These are phyloP conservation scores for Tribolium freemani DNA, from an alignment of 2,888 invertebrate genomes.

Conservation along the genomic window DNA sequence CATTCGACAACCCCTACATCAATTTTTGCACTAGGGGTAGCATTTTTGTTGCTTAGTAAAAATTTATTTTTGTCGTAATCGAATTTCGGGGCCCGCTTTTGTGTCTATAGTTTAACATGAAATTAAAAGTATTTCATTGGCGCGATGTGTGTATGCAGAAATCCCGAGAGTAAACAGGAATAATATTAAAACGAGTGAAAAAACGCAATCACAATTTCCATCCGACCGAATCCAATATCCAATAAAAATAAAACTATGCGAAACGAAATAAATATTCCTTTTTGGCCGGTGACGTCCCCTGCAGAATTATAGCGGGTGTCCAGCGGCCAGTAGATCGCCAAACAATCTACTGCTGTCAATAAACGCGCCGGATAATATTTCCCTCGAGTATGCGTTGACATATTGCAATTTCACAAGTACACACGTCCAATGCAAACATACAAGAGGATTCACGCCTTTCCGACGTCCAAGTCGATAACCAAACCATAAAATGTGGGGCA, in stretches of 20 bases:
- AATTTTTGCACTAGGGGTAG: too few species aligned
- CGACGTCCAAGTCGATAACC: slow-evolving; percentile 50
- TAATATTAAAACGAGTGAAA: slow-evolving; percentile 58
- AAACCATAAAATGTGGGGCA: slow-evolving; percentile 62
- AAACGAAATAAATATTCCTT: slow-evolving; percentile 65
- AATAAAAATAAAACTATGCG: slow-evolving; percentile 66
- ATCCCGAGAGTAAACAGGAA: slow-evolving; percentile 60
- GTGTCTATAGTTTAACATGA: slow-evolving; percentile 30
- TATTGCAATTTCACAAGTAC: slow-evolving; percentile 66
- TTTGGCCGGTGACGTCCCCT: slow-evolving; percentile 60
- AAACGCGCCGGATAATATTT: slow-evolving; percentile 68
- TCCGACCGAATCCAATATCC: slow-evolving; percentile 64
- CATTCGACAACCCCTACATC: too few species aligned
- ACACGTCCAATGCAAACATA: slow-evolving; percentile 61
- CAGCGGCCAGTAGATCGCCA: slow-evolving; percentile 66
- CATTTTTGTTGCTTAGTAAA: too few species aligned
- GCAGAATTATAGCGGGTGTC: slow-evolving; percentile 67
- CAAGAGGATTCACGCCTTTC: slow-evolving; percentile 44
- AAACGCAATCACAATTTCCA: slow-evolving; percentile 60
- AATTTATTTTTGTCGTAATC: too few species aligned
- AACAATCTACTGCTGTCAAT: slow-evolving; percentile 69
- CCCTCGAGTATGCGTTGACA: slow-evolving; percentile 64
- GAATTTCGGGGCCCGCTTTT: not conserved
- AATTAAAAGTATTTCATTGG: slow-evolving; percentile 59
- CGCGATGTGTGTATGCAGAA: slow-evolving; percentile 54